Conservation (phyloP, 2,797 vertebrate genomes). For the Brachymystax lenok region DNA sequence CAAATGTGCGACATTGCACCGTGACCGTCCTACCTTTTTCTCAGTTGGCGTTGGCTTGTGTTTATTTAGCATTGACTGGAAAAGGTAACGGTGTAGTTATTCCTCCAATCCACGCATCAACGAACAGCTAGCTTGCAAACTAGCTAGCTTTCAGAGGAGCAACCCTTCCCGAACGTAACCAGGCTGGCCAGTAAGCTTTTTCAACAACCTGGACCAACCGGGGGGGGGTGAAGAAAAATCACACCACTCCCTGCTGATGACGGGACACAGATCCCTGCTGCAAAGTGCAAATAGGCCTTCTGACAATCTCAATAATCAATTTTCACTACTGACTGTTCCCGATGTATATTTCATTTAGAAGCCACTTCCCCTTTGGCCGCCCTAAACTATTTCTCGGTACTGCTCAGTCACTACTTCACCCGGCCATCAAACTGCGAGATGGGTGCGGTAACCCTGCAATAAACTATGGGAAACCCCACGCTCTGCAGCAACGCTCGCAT, state of each 20-base stretch:
- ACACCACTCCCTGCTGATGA: constrained; percentile 63
- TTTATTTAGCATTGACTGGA: constrained; percentile 81
- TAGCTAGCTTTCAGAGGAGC: constrained; percentile 76
- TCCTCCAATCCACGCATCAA: constrained; percentile 79
- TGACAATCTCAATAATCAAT: constrained; percentile 4
- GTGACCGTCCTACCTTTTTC: constrained; percentile 71
- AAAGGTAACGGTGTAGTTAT: constrained; percentile 60
- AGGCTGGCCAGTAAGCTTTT: constrained; percentile 45
- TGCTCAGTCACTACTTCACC: constrained; percentile 53
- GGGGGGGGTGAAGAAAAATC: constrained; percentile 44
- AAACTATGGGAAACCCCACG: constrained; percentile 81
- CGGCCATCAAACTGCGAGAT: constrained; percentile 78
- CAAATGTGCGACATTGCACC: background rate
- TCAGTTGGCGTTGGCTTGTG: constrained; percentile 70
- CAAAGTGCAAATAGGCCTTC: background rate
- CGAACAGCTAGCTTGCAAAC: constrained; percentile 77
- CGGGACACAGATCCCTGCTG: constrained; percentile 38
- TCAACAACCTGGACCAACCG: constrained; percentile 65
- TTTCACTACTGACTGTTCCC: constrained; percentile 29
- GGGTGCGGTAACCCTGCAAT: constrained; percentile 87
- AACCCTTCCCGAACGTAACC: constrained; percentile 73
- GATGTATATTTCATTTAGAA: constrained; percentile 43
- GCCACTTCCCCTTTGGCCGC: constrained; percentile 62
- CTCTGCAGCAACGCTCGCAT: constrained; percentile 45
- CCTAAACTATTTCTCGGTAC: constrained; percentile 32